These are phyloP conservation scores for Peucedramus taeniatus DNA, from an alignment of 2,113 vertebrate genomes.

Conservation along the genomic window DNA sequence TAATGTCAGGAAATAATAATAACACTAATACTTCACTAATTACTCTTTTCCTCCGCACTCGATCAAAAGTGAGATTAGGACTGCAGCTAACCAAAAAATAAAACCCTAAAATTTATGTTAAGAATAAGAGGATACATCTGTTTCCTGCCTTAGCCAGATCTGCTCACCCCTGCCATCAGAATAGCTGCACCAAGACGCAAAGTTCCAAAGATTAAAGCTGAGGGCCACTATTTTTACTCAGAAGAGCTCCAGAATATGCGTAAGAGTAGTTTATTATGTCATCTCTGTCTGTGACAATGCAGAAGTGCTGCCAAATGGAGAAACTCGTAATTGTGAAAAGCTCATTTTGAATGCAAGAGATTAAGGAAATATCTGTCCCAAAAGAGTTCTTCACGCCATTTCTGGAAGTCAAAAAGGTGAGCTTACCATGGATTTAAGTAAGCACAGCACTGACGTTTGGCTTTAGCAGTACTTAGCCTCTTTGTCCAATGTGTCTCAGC, in stretches of 20 bases:
- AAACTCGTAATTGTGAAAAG: constrained; percentile 5
- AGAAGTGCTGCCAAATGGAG: neutral
- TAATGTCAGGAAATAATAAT: constrained; percentile 80
- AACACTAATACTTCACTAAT: constrained; percentile 77
- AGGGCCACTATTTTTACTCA: constrained; percentile 49
- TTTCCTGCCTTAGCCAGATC: constrained; percentile 73
- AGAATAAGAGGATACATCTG: constrained; percentile 78
- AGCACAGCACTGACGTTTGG: neutral
- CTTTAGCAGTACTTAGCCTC: neutral
- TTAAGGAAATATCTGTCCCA: constrained; percentile 9
- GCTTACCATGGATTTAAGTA: neutral
- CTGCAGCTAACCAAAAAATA: constrained; percentile 55
- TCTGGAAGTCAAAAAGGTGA: neutral
- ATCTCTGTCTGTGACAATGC: constrained; percentile 22
- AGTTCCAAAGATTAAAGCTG: constrained; percentile 59
- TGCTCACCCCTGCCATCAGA: constrained; percentile 54
- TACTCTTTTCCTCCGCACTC: constrained; percentile 76
- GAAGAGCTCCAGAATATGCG: neutral
- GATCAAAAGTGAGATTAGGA: constrained; percentile 68
- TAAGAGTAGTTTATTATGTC: constrained; percentile 23
- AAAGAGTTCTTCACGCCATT: neutral
- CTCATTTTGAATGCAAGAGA: constrained; percentile 2
- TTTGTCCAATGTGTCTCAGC: neutral
- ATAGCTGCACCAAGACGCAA: neutral
- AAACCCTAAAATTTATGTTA: constrained; percentile 56